These are phyloP conservation scores for Neodon shergylaensis DNA, from an alignment of 2,113 vertebrate genomes.

Conservation along the genomic window DNA sequence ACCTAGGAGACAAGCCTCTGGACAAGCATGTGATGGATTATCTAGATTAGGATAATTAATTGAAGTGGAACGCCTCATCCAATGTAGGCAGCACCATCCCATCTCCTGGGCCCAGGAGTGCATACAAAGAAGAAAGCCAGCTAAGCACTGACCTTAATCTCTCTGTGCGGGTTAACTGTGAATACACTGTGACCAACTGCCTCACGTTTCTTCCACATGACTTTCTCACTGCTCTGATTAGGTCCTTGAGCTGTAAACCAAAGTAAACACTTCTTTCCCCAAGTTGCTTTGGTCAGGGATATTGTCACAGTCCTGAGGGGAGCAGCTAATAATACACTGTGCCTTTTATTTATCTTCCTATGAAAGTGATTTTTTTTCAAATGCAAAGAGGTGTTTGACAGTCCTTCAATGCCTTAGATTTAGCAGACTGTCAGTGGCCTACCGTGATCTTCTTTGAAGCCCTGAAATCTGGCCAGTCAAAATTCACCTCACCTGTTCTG, in stretches of 20 bases:
- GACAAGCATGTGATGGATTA: neutral
- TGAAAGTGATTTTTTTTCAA: neutral
- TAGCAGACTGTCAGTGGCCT: neutral
- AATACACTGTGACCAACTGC: neutral
- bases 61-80: neutral
- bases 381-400: neutral
- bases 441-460: fast-evolving
- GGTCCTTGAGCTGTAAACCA: neutral
- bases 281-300: neutral
- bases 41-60: neutral
- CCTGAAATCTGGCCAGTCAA: neutral
- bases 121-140: neutral
- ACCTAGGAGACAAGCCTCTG: neutral
- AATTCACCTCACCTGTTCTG: neutral
- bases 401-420: neutral
- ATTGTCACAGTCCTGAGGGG: too few species aligned
- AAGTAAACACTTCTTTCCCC: neutral
- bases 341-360: neutral
- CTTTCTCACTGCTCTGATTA: too few species aligned
- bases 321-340: neutral
- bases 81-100: neutral
- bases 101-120: too few species aligned
- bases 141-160: too few species aligned
- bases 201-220: neutral
- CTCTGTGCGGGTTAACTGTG: neutral